phyloP scores from a whole-genome alignment of 2,888 invertebrate genomes.

The Leptopilina syphax region DNA sequence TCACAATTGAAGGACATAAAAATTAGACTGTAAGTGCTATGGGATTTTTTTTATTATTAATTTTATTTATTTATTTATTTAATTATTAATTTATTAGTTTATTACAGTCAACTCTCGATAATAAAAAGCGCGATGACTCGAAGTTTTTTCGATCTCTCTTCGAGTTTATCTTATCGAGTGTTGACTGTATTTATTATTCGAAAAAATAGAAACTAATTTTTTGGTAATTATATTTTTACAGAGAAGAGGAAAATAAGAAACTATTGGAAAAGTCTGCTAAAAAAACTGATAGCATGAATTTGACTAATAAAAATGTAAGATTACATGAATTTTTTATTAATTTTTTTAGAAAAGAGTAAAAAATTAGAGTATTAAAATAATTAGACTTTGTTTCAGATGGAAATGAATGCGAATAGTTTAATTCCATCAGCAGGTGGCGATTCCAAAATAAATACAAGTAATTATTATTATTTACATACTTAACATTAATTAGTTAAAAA shows the following conservation, averaged over 20 bases:
- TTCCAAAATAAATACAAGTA: constrained; percentile 62
- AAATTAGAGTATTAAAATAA: constrained; percentile 49
- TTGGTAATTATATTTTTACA: constrained; percentile 52
- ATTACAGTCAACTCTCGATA: too few species aligned
- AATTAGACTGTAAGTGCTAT: constrained; percentile 62
- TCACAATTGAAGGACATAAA: constrained; percentile 64
- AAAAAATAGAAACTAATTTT: too few species aligned
- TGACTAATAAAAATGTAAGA: constrained; percentile 63
- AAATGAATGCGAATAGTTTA: constrained; percentile 50
- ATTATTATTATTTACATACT: background rate
- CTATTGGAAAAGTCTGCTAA: constrained; percentile 63
- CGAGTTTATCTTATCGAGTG: too few species aligned
- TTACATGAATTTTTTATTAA: too few species aligned
- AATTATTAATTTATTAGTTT: too few species aligned
- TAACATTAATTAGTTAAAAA: too few species aligned
- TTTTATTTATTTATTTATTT: too few species aligned
- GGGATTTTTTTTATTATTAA: background rate
- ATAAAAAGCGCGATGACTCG: too few species aligned
- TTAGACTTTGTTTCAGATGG: constrained; percentile 38
- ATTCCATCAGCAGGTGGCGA: constrained; percentile 60
- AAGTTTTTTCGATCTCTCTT: too few species aligned
- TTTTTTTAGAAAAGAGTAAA: constrained; percentile 59
- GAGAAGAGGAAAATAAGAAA: constrained; percentile 70
- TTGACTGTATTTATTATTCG: too few species aligned
- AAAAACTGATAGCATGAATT: constrained; percentile 63